Evolutionary conservation across 1,140 invertebrate species (phyloP).

Genomic region (Drosophila watanabei): DNA sequence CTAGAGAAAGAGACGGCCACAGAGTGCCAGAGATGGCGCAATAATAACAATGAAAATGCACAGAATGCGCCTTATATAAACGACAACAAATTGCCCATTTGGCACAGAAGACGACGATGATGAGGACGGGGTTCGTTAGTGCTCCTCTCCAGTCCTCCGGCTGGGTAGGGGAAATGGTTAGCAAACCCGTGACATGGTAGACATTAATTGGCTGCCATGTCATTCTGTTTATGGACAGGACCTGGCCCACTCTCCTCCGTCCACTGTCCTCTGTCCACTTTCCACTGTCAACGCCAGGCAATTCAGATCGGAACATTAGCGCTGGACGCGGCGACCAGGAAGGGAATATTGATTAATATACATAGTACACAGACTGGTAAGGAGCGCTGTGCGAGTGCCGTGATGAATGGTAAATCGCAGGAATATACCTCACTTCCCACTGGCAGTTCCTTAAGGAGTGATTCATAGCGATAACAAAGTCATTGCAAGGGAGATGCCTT

Average conservation of each 20-base stretch:
- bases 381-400: slow-evolving; percentile 18
- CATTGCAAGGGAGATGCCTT: background rate
- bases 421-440: slow-evolving; percentile 8
- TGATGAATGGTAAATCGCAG: slow-evolving; percentile 31
- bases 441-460: background rate
- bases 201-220: slow-evolving; percentile 83
- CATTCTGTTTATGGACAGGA: slow-evolving; percentile 75
- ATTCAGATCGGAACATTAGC: slow-evolving; percentile 59
- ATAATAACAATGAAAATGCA: slow-evolving; percentile 83
- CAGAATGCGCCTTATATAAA: slow-evolving; percentile 79
- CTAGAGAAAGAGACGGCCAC: slow-evolving; percentile 7
- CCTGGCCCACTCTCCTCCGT: slow-evolving; percentile 41
- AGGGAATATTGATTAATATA: slow-evolving; percentile 59
- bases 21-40: slow-evolving; percentile 47
- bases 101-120: slow-evolving; percentile 75
- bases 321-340: slow-evolving; percentile 27
- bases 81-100: slow-evolving; percentile 83
- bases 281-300: slow-evolving; percentile 69
- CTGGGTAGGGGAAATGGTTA: slow-evolving; percentile 7
- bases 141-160: slow-evolving; percentile 14
- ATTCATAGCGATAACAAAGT: slow-evolving; percentile 4
- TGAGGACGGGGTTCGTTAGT: slow-evolving; percentile 35
- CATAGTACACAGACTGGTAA: slow-evolving; percentile 6
- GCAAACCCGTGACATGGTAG: slow-evolving; percentile 61
- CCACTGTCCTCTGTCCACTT: background rate